Conservation (phyloP, 2,888 invertebrate species). For the Caenorhabditis afra region DNA sequence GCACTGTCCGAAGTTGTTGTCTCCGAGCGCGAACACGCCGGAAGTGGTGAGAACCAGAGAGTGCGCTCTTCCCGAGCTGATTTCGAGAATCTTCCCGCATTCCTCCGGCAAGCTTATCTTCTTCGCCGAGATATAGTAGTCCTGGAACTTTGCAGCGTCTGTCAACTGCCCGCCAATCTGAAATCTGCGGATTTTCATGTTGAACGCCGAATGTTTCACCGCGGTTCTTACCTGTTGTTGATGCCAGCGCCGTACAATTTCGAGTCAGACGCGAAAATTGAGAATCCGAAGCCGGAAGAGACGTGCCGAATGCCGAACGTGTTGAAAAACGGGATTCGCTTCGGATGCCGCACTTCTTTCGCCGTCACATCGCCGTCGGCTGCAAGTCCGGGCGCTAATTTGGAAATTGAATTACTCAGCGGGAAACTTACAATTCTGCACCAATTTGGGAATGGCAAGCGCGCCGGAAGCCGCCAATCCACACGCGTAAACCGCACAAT, state of each 20-base stretch:
- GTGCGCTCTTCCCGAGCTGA: constrained; percentile 74
- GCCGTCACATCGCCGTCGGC: constrained; percentile 43
- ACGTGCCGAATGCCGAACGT: constrained; percentile 70
- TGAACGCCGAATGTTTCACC: not conserved
- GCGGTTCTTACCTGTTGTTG: constrained; percentile 71
- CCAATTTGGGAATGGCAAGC: constrained; percentile 69
- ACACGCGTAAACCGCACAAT: constrained; percentile 74
- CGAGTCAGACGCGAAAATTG: constrained; percentile 73
- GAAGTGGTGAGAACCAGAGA: constrained; percentile 70
- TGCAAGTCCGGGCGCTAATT: constrained; percentile 13
- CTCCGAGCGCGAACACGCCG: constrained; percentile 75
- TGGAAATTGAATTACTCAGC: constrained; percentile 19
- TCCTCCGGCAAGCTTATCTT: constrained; percentile 57
- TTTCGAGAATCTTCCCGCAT: constrained; percentile 56
- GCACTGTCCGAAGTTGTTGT: constrained; percentile 78
- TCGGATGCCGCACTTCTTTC: constrained; percentile 62
- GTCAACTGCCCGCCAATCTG: constrained; percentile 65
- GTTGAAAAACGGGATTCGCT: constrained; percentile 72
- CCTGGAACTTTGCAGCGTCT: constrained; percentile 43
- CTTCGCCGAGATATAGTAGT: constrained; percentile 70
- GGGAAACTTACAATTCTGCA: constrained; percentile 20
- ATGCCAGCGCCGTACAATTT: constrained; percentile 75
- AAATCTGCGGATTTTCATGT: constrained; percentile 58
- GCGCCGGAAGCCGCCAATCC: constrained; percentile 74
- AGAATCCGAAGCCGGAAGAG: constrained; percentile 78